A percentile compares a stretch with the other conserved stretches of the same genome.
Conservation (phyloP, 2,888 invertebrate genomes). For the Limnephilus rhombicus region DNA sequence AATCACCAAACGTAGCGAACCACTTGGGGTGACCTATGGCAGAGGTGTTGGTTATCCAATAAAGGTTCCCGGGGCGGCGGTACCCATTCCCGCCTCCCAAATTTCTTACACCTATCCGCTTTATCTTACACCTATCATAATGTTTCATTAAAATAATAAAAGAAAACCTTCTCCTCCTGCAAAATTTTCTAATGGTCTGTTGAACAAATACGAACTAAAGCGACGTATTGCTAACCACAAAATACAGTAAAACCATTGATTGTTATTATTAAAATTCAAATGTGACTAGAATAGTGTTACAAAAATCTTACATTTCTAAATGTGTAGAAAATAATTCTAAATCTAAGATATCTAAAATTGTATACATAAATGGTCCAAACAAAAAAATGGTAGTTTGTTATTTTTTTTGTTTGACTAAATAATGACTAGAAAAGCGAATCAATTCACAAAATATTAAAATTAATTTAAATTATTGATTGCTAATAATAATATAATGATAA, state of each 20-base stretch:
- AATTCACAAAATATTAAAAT: neutral
- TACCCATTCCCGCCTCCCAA: no score
- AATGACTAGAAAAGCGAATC: neutral
- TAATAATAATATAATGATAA: neutral
- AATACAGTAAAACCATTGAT: neutral
- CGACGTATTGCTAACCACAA: slow-evolving; percentile 20
- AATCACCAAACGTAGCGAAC: no score
- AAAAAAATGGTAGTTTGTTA: neutral
- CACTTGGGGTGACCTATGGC: no score
- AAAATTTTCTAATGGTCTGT: no score
- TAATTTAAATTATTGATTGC: neutral
- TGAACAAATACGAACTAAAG: no score
- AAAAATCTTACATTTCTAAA: slow-evolving; percentile 15
- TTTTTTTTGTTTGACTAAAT: neutral
- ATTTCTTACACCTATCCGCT: no score
- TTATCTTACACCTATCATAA: no score
- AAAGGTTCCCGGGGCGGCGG: no score
- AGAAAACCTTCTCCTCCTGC: no score
- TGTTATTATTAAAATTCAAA: neutral
- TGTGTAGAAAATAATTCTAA: neutral
- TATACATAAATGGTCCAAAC: neutral
- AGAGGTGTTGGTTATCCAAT: no score
- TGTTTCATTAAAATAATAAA: no score
- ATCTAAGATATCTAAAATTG: neutral
- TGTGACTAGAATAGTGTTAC: neutral